Conservation (phyloP, 1,140 invertebrate genomes). For the Potamilus streckersoni region DNA sequence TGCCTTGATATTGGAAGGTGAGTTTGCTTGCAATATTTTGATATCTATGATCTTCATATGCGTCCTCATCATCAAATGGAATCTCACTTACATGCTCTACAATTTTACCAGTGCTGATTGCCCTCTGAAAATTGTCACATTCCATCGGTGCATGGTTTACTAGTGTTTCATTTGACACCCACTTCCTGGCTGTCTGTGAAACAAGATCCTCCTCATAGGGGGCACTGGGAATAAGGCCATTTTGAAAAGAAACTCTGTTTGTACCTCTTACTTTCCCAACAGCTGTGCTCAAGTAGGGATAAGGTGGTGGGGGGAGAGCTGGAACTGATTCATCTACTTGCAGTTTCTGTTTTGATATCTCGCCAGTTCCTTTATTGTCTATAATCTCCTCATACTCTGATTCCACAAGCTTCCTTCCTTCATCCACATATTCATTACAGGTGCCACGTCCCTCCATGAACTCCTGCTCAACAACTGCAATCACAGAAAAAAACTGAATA, state of each 20-base stretch:
- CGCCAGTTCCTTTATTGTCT: neutral
- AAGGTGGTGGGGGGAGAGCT: neutral
- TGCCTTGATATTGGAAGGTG: too few relatives aligned
- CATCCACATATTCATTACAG: slow-evolving; percentile 16
- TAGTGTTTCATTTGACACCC: slow-evolving; percentile 20
- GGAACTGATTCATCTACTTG: neutral
- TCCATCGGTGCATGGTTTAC: too few relatives aligned
- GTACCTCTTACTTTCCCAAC: neutral
- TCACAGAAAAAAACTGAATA: neutral
- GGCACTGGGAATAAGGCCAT: slow-evolving; percentile 20
- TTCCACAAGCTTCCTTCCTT: slow-evolving; percentile 10
- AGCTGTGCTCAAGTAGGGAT: neutral
- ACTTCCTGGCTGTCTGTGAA: slow-evolving; percentile 9
- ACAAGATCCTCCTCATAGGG: slow-evolving; percentile 26
- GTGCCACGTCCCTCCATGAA: slow-evolving; percentile 1
- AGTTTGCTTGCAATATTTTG: too few relatives aligned
- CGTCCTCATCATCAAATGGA: too few relatives aligned
- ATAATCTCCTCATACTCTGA: slow-evolving; percentile 15
- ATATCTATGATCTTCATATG: too few relatives aligned
- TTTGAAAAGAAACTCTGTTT: slow-evolving; percentile 10
- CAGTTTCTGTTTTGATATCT: slow-evolving; percentile 1
- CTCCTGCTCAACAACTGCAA: slow-evolving; percentile 13
- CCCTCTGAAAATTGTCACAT: too few relatives aligned
- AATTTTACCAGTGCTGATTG: too few relatives aligned
- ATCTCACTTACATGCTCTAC: too few relatives aligned